These are phyloP conservation scores for Anoplius nigerrimus DNA, from an alignment of 2,888 invertebrate species.

Conservation along the genomic window DNA sequence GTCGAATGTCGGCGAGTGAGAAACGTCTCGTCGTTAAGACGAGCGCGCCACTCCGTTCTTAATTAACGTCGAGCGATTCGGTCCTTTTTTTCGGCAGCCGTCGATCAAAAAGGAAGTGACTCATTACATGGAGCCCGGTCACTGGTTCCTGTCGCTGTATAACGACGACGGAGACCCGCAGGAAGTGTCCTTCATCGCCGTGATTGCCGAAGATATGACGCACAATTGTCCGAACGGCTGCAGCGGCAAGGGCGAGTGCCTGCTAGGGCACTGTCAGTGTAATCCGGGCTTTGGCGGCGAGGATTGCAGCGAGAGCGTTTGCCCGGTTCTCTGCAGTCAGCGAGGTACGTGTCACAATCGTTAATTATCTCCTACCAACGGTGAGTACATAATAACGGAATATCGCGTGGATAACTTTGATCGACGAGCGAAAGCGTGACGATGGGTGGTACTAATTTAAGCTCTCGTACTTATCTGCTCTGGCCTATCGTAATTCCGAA, in stretches of 20 bases:
- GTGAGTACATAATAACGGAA: not conserved
- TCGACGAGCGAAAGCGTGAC: no score
- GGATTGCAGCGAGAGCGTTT: conserved; percentile 97
- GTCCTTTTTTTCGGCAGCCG: conserved; percentile 77
- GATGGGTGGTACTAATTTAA: no score
- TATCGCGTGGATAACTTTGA: no score
- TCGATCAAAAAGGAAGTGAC: conserved; percentile 94
- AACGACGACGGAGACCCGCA: conserved; percentile 96
- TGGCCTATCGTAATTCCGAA: conserved; percentile 4
- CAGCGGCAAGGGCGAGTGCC: conserved; percentile 96
- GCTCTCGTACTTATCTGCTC: not conserved
- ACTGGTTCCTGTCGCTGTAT: conserved; percentile 96
- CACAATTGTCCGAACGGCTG: conserved; percentile 97
- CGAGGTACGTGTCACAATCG: conserved; percentile 77
- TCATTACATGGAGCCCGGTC: conserved; percentile 96
- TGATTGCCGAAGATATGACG: conserved; percentile 93
- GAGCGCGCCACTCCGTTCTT: not conserved
- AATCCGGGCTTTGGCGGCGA: conserved; percentile 97
- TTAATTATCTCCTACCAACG: not conserved
- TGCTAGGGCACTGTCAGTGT: conserved; percentile 96
- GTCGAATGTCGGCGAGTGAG: not conserved
- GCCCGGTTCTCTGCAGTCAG: conserved; percentile 97
- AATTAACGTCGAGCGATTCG: not conserved
- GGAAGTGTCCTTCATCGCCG: conserved; percentile 89
- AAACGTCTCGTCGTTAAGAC: not conserved